phyloP scores from a whole-genome alignment of 2,888 invertebrate species.

The Arctia plantaginis region DNA sequence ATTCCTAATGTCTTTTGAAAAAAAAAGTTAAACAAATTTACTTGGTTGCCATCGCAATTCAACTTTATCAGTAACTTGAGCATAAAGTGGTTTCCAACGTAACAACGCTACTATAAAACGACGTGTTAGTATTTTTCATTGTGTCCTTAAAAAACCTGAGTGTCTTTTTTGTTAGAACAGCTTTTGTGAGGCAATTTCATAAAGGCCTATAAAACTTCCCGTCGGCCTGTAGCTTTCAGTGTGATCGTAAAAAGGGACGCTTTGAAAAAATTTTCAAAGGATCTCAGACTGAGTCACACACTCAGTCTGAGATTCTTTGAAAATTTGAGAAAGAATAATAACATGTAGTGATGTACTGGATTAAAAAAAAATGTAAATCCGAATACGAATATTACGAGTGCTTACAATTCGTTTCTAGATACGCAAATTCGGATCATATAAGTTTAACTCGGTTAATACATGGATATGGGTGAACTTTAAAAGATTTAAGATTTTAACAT shows the following conservation, averaged over 20 bases:
- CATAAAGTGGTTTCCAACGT: conserved; percentile 21
- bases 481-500: too few species aligned
- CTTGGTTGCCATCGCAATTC: neutral
- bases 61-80: neutral
- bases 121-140: conserved; percentile 28
- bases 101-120: conserved; percentile 32
- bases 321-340: neutral
- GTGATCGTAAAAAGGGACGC: conserved; percentile 41
- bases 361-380: neutral
- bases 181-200: conserved; percentile 31
- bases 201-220: conserved; percentile 39
- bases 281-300: conserved; percentile 18
- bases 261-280: conserved; percentile 38
- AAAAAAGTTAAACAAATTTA: neutral
- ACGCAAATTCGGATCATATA: neutral
- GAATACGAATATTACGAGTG: neutral
- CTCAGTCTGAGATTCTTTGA: too few species aligned
- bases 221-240: conserved; percentile 37
- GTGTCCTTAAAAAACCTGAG: conserved; percentile 16
- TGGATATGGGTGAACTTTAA: too few species aligned
- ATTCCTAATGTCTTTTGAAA: too few species aligned
- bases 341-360: neutral
- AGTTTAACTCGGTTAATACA: neutral
- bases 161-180: conserved; percentile 35
- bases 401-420: neutral